Evolutionary conservation across 2,888 invertebrate genomes (phyloP), one percentile per base, ranked within the genome.

Genomic region (Parasteatoda lunata): DNA sequence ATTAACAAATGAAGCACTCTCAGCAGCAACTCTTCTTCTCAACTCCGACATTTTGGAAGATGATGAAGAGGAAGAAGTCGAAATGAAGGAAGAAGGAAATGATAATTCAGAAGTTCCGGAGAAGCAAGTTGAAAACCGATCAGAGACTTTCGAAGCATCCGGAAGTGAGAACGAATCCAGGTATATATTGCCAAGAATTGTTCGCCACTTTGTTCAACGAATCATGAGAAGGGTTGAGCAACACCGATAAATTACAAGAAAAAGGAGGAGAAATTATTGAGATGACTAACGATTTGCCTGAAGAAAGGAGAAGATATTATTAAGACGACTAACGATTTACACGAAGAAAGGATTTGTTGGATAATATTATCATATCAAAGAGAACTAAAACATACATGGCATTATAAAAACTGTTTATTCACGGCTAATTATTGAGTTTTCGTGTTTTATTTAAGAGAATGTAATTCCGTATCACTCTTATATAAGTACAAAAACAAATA

Each of bases 131-230:
- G 30, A 48, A 71, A 9, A 4, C n/a, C 48, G 11, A 64, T 45
- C 65, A 11, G 83, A 72, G 8, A 70, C 59, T 11, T 65, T 49
- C 47, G 80, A 85, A 30, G 11, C 78, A 47, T 68, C 85, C 30
- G 65, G 75, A 4, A 80, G 76, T 48, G 84, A 84, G 15, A 15
- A 45, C 11, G 85, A 85, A 65, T 71, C 85, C 2, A 51, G 77
- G 11, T 85, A 80, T 49, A 80, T 80, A 48, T 54, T 85, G 15
- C 85, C 85, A 6, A 47, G 85, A 49, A 85, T 85, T 47, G 77
- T 80, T 47, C 69, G 77, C 45, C 80, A 85, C 9, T 71, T 80
- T 48, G 80, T 85, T 9, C 80, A 85, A 51, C 73, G 85, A 70
- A 30, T 85, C 7, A 64, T 85, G 71, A 80, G 71, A 15, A 85